phyloP scores from a whole-genome alignment of 2,113 vertebrate genomes.

The Leucopsar rothschildi region DNA sequence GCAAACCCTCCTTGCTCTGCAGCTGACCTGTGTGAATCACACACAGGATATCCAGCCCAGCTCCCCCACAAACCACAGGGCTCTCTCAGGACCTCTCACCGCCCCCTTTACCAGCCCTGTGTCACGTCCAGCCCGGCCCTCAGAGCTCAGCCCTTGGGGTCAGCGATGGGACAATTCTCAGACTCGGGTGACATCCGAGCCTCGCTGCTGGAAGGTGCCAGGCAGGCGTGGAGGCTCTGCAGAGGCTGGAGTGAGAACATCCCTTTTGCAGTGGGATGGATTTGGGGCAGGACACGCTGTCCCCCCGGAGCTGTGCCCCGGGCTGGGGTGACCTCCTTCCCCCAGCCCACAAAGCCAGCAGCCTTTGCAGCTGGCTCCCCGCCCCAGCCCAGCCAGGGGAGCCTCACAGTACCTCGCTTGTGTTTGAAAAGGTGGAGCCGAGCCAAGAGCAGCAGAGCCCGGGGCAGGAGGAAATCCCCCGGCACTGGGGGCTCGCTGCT shows the following conservation, averaged over 20 bases:
- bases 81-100: background rate
- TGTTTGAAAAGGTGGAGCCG: background rate
- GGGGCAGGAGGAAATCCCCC: constrained; percentile 58
- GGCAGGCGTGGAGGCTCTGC: background rate
- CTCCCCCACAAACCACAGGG: constrained; percentile 53
- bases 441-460: constrained; percentile 53
- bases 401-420: constrained; percentile 62
- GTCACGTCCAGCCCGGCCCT: background rate
- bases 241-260: background rate
- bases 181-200: rapidly evolving
- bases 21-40: constrained; percentile 30
- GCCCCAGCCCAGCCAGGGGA: constrained; percentile 9
- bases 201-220: rapidly evolving
- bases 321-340: constrained; percentile 9
- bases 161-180: background rate
- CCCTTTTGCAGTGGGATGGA: background rate
- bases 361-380: constrained; percentile 5
- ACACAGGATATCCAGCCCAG: background rate
- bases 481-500: background rate
- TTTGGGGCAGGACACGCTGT: background rate
- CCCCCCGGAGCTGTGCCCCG: background rate
- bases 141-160: background rate
- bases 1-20: background rate
- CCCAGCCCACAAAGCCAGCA: background rate
- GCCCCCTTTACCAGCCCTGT: background rate